phyloP scores from a whole-genome alignment of 2,113 vertebrate genomes.

The Fregetta grallaria region DNA sequence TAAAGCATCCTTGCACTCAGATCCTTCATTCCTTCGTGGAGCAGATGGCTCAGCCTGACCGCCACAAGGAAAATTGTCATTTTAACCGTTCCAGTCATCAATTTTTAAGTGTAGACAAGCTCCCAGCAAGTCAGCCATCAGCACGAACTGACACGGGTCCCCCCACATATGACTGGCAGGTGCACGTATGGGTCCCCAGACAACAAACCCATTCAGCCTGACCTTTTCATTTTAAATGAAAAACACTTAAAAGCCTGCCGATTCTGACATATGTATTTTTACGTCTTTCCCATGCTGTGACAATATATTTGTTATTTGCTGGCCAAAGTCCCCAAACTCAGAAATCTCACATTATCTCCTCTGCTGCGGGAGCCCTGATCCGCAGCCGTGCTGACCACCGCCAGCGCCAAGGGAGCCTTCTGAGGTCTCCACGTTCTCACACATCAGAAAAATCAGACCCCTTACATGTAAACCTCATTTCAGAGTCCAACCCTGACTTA shows the following conservation, averaged over 20 bases:
- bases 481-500: not conserved
- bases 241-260: constrained; percentile 39
- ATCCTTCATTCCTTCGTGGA: not conserved
- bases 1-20: not conserved
- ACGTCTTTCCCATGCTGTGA: not conserved
- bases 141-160: not conserved
- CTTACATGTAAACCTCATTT: not conserved
- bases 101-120: not conserved
- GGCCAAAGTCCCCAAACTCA: not conserved
- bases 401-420: not conserved
- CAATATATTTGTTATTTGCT: not conserved
- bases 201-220: constrained; percentile 23
- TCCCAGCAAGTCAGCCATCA: constrained; percentile 9
- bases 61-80: not conserved
- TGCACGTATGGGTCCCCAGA: not conserved
- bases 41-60: not conserved
- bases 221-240: constrained; percentile 58
- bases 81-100: constrained; percentile 14
- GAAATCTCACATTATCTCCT: not conserved
- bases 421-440: not conserved
- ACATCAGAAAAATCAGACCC: accelerated
- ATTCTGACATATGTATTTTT: constrained; percentile 6
- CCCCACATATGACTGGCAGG: not conserved
- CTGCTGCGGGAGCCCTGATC: not conserved
- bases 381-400: not conserved